Evolutionary conservation across 2,888 invertebrate genomes (phyloP).

Genomic region (Drosophila suboccidentalis): DNA sequence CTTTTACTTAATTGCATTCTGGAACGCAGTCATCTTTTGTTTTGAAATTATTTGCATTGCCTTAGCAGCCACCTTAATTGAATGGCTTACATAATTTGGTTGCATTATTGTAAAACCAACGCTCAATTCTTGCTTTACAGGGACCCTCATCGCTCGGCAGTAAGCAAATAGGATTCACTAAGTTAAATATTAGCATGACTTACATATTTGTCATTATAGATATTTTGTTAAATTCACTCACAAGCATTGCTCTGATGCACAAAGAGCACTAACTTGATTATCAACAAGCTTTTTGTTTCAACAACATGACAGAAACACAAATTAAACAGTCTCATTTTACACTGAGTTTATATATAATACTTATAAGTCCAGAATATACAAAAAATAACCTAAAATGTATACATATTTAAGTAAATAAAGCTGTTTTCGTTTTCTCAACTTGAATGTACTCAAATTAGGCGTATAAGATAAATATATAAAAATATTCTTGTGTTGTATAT

Average conservation of each 20-base stretch:
- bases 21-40: conserved; percentile 9
- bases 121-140: conserved; percentile 17
- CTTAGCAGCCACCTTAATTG: conserved; percentile 22
- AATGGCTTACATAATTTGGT: conserved; percentile 20
- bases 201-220: neutral
- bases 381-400: neutral
- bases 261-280: neutral
- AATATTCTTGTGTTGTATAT: neutral
- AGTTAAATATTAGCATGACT: neutral
- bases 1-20: conserved; percentile 10
- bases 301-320: conserved; percentile 1
- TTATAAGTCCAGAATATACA: no score
- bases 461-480: neutral
- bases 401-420: conserved; percentile 11
- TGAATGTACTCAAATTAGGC: neutral
- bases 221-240: neutral
- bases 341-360: neutral
- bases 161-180: conserved; percentile 14
- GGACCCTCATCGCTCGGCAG: neutral
- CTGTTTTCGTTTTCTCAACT: neutral
- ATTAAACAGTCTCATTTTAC: neutral
- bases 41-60: conserved; percentile 36
- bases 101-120: conserved; percentile 32
- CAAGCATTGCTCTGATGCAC: neutral
- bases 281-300: neutral